Percentiles rank a stretch among this genome's conserved stretches.
Evolutionary conservation across 2,888 invertebrate species (phyloP).

Genomic region (Koerneria pararmatus): DNA sequence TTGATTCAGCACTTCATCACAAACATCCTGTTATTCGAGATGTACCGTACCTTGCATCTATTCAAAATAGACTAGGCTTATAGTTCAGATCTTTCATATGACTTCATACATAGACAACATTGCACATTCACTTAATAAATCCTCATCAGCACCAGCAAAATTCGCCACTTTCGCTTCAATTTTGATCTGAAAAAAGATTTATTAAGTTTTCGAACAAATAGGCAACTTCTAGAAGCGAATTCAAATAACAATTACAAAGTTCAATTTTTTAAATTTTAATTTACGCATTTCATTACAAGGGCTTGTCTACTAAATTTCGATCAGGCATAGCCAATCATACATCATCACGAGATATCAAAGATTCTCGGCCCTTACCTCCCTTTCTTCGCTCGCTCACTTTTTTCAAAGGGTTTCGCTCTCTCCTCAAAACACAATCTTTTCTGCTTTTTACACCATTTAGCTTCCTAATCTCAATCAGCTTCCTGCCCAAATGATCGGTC

Average conservation of each 20-base stretch:
- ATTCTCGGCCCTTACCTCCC: too few relatives aligned
- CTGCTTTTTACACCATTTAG: too few relatives aligned
- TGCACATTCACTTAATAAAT: constrained; percentile 34
- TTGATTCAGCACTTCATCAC: not conserved
- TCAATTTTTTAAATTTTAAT: constrained; percentile 8
- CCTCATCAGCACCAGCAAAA: constrained; percentile 33
- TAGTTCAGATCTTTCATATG: too few relatives aligned
- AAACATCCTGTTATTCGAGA: not conserved
- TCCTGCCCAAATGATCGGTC: too few relatives aligned
- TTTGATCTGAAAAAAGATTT: constrained; percentile 24
- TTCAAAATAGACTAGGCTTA: not conserved
- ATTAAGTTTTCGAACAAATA: constrained; percentile 6
- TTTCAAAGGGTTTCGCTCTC: too few relatives aligned
- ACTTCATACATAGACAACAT: constrained; percentile 34
- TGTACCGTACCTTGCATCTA: not conserved
- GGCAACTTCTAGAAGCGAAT: not conserved
- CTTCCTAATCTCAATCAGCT: too few relatives aligned
- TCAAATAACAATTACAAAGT: not conserved
- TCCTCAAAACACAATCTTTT: too few relatives aligned
- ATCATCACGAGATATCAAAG: too few relatives aligned
- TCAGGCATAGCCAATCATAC: not conserved
- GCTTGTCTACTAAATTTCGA: not conserved
- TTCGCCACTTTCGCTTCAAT: constrained; percentile 30
- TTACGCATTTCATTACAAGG: not conserved
- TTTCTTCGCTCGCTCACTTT: too few relatives aligned